Evolutionary conservation across 1,140 invertebrate species (phyloP).

Genomic region (Drosophila insularis): DNA sequence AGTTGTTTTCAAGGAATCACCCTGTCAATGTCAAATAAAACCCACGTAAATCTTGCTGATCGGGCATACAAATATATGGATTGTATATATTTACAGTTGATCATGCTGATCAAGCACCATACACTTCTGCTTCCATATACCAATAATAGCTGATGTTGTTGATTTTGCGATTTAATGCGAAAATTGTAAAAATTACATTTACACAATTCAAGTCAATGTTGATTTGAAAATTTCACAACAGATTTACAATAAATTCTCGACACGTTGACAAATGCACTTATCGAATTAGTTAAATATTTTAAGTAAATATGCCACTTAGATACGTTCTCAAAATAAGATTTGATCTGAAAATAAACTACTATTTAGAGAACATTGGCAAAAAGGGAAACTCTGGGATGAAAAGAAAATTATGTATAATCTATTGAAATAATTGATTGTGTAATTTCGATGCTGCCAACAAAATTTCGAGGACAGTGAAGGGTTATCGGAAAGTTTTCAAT

Average conservation of each 20-base stretch:
- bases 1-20: too few relatives aligned
- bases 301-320: neutral
- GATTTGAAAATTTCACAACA: neutral
- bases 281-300: constrained; percentile 1
- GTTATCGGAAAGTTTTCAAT: too few relatives aligned
- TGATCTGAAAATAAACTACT: neutral
- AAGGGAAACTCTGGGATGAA: too few relatives aligned
- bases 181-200: constrained; percentile 1
- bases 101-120: neutral
- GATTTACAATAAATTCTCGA: neutral
- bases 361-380: neutral
- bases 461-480: too few relatives aligned
- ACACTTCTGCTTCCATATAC: neutral
- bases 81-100: neutral
- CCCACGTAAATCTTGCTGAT: too few relatives aligned
- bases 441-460: too few relatives aligned
- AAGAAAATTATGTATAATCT: too few relatives aligned
- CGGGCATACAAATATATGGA: neutral
- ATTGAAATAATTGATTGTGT: too few relatives aligned
- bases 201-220: neutral
- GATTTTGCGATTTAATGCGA: neutral
- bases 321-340: neutral
- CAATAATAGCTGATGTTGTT: neutral
- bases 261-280: neutral
- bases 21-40: too few relatives aligned